Evolutionary conservation across 1,140 invertebrate species (phyloP).

Genomic region (Ectropis grisescens): DNA sequence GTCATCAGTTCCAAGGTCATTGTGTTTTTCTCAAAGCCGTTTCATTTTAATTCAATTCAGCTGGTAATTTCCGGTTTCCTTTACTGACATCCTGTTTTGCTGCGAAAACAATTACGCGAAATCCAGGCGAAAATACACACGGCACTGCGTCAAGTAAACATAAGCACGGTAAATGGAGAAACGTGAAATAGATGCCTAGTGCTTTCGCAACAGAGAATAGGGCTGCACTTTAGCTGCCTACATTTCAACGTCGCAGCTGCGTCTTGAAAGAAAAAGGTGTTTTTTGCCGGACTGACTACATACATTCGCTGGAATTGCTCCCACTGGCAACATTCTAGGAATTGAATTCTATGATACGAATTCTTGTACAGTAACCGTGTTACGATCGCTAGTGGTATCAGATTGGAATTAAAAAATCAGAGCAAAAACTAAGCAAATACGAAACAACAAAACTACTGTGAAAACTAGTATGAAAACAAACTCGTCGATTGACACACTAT

Average conservation of each 20-base stretch:
- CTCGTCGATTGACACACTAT: too few relatives aligned
- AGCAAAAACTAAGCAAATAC: too few relatives aligned
- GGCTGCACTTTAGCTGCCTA: slow-evolving; percentile 30
- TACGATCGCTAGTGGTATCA: not conserved
- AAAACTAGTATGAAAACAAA: too few relatives aligned
- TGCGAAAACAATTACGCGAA: not conserved
- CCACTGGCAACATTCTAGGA: slow-evolving; percentile 6
- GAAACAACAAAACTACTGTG: too few relatives aligned
- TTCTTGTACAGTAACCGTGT: not conserved
- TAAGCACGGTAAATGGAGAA: too few relatives aligned
- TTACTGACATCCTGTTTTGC: not conserved
- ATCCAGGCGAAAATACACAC: too few relatives aligned
- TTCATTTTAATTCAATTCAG: too few relatives aligned
- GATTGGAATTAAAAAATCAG: not conserved
- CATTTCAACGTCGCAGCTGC: slow-evolving; percentile 24
- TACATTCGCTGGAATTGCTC: slow-evolving; percentile 13
- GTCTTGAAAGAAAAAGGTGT: slow-evolving; percentile 17
- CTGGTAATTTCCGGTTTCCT: not conserved
- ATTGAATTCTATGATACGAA: not conserved
- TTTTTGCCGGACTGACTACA: slow-evolving; percentile 22
- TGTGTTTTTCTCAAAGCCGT: too few relatives aligned
- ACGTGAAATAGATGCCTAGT: slow-evolving; percentile 2
- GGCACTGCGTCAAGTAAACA: too few relatives aligned
- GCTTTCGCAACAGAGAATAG: slow-evolving; percentile 17
- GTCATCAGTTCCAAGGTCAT: too few relatives aligned